Percentiles rank a stretch among this genome's conserved stretches.
Evolutionary conservation across 2,797 vertebrate species (phyloP).

Genomic region (Bryconaethiops microstoma): DNA sequence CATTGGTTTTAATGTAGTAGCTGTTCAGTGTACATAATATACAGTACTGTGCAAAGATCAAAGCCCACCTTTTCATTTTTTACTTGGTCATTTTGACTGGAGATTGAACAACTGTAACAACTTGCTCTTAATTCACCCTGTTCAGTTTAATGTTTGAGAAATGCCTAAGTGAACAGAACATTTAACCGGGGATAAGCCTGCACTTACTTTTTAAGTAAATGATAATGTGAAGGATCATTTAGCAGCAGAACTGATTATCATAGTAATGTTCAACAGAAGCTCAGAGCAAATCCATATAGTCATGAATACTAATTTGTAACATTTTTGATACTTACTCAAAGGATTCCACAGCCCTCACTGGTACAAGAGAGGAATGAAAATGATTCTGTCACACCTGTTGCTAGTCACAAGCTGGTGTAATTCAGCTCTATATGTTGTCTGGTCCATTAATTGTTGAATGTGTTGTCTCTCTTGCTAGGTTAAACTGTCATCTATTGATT

Average conservation of each 20-base stretch:
- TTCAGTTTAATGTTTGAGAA: conserved; percentile 8
- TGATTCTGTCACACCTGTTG: conserved; percentile 4
- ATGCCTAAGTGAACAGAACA: conserved; percentile 6
- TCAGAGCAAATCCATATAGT: conserved; percentile 23
- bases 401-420: not conserved
- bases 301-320: conserved; percentile 16
- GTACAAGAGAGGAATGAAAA: conserved; percentile 2
- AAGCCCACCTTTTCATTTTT: too few relatives aligned
- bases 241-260: conserved; percentile 29
- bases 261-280: conserved; percentile 5
- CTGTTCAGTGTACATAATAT: too few relatives aligned
- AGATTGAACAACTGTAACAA: too few relatives aligned
- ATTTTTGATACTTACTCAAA: conserved; percentile 17
- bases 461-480: conserved; percentile 1
- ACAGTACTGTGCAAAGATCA: too few relatives aligned
- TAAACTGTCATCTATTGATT: conserved; percentile 12
- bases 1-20: too few relatives aligned
- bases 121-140: conserved; percentile 15
- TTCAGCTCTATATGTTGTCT: conserved; percentile 7
- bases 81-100: too few relatives aligned
- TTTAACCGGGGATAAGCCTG: not conserved
- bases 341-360: not conserved
- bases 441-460: not conserved
- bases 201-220: not conserved
- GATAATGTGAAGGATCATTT: conserved; percentile 21